Conservation (phyloP, 2,888 invertebrate genomes). For the Meiosimyza decipiens region DNA sequence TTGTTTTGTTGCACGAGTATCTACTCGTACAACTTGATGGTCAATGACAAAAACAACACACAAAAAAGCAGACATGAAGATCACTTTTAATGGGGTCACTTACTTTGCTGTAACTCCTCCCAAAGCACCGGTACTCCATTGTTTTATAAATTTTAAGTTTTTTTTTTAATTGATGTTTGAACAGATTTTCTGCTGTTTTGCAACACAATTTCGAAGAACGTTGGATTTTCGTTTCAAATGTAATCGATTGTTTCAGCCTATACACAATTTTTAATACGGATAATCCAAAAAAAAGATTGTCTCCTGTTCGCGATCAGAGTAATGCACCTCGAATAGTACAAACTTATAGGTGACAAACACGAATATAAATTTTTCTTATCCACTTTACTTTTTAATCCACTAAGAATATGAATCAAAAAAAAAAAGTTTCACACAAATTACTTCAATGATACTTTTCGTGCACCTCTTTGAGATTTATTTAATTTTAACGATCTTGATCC, state of each 20-base stretch:
- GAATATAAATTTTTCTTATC: conserved; percentile 1
- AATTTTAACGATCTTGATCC: too few species aligned
- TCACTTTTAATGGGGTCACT: conserved; percentile 64
- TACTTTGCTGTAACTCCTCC: conserved; percentile 66
- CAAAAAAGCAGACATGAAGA: conserved; percentile 5
- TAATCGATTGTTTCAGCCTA: too few species aligned
- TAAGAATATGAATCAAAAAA: conserved; percentile 7
- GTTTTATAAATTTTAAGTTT: conserved; percentile 46
- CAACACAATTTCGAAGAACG: neutral
- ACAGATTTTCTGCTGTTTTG: neutral
- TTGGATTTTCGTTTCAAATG: conserved; percentile 33
- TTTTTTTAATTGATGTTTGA: conserved; percentile 36
- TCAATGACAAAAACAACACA: too few species aligned
- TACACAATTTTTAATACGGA: too few species aligned
- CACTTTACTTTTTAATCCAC: conserved; percentile 5
- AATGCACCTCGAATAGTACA: neutral
- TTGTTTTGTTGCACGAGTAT: too few species aligned
- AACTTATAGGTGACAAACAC: conserved; percentile 27
- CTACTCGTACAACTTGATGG: too few species aligned
- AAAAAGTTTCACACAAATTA: conserved; percentile 14
- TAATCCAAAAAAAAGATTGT: too few species aligned
- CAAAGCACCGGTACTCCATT: conserved; percentile 67
- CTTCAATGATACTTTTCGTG: too few species aligned
- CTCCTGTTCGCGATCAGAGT: too few species aligned
- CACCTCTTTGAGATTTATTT: too few species aligned